Conservation (phyloP, 1,140 invertebrate genomes). For the Hypsibius dujardini region DNA sequence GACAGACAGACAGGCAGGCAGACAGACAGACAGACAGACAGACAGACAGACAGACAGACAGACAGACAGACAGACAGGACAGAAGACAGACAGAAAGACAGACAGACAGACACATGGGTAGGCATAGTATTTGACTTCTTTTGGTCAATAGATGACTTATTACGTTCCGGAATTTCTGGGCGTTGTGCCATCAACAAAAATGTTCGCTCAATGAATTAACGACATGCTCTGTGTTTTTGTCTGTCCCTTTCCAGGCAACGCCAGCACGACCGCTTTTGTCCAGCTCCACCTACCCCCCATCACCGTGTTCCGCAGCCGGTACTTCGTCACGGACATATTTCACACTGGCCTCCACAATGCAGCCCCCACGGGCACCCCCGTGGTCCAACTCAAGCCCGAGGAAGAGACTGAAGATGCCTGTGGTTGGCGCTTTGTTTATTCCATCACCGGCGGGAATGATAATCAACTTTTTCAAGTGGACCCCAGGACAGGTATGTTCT, state of each 20-base stretch:
- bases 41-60: no score
- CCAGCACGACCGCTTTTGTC: conserved; percentile 9
- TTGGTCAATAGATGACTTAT: no score
- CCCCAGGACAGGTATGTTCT: not conserved
- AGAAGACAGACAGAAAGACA: no score
- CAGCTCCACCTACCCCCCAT: not conserved
- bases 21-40: no score
- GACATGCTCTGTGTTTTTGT: not conserved
- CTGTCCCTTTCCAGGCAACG: not conserved
- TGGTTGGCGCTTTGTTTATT: conserved; percentile 2
- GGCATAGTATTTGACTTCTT: no score
- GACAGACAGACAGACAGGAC: no score
- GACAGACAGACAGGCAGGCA: no score
- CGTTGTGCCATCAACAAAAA: no score
- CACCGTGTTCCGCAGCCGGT: not conserved
- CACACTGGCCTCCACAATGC: not conserved
- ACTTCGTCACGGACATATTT: not conserved
- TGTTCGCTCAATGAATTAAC: no score
- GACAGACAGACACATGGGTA: no score
- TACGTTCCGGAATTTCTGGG: no score
- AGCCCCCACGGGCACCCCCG: not conserved
- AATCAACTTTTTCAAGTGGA: not conserved
- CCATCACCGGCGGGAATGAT: not conserved
- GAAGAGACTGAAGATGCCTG: not conserved
- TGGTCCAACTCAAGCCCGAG: not conserved